phyloP scores from a whole-genome alignment of 2,888 invertebrate species.

The Lepidonotus clava region DNA sequence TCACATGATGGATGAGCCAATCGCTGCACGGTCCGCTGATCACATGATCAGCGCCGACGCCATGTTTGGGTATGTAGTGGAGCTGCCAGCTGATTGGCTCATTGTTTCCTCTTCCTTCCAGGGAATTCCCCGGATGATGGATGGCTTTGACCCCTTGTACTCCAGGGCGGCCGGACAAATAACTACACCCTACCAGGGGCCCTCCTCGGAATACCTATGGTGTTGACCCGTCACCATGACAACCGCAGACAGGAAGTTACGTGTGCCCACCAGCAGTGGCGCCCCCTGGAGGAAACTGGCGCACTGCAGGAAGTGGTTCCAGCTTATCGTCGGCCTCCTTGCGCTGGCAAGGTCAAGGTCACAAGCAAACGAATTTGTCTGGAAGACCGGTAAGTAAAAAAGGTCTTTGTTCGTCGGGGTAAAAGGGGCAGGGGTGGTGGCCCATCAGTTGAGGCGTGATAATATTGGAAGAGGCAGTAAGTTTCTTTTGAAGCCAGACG shows the following conservation, averaged over 20 bases:
- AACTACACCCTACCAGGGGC: neutral
- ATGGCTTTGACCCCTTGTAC: neutral
- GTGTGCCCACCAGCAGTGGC: neutral
- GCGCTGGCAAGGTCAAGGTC: conserved; percentile 24
- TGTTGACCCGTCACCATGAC: conserved; percentile 23
- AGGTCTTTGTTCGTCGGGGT: too few species aligned
- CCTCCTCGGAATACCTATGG: neutral
- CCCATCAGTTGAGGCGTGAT: too few species aligned
- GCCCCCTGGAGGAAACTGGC: neutral
- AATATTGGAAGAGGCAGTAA: too few species aligned
- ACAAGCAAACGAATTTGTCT: conserved; percentile 39
- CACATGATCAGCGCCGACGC: conserved; percentile 36
- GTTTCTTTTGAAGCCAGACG: too few species aligned
- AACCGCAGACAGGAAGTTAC: conserved; percentile 29
- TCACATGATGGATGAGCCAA: conserved; percentile 46
- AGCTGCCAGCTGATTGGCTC: conserved; percentile 1
- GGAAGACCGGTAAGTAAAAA: conserved; percentile 31
- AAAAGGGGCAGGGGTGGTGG: too few species aligned
- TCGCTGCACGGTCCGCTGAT: conserved; percentile 29
- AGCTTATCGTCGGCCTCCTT: conserved; percentile 4
- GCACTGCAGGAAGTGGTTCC: conserved; percentile 21
- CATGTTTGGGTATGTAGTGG: neutral
- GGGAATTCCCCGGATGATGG: neutral
- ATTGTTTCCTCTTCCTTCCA: conserved; percentile 7
- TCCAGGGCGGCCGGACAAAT: neutral